phyloP scores from a whole-genome alignment of 2,888 invertebrate species.

The Meiosimyza platycephala region DNA sequence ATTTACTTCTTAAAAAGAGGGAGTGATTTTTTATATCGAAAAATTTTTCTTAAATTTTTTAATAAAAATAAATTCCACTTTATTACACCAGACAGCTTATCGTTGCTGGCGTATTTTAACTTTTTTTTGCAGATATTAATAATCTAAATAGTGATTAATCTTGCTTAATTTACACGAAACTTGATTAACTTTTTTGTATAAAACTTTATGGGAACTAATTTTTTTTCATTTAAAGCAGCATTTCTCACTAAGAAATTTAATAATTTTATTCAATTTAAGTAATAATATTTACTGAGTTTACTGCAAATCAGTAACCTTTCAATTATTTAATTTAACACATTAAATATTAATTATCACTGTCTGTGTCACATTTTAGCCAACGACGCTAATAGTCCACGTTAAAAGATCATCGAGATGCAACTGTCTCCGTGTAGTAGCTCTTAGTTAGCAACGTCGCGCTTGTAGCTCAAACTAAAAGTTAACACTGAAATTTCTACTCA shows the following conservation, averaged over 20 bases:
- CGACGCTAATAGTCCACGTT: neutral
- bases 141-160: no score
- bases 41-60: conserved; percentile 8
- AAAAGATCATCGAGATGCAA: neutral
- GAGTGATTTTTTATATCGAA: neutral
- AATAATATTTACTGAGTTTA: no score
- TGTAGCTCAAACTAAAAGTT: neutral
- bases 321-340: neutral
- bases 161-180: no score
- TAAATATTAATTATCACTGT: neutral
- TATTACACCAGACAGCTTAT: no score
- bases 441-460: neutral
- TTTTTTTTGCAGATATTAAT: no score
- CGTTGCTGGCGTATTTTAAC: no score
- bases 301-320: neutral
- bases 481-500: neutral
- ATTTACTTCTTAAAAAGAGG: neutral
- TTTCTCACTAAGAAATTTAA: no score
- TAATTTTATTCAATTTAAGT: neutral
- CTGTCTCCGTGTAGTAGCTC: neutral
- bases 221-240: no score
- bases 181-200: no score
- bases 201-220: no score
- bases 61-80: no score
- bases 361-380: neutral